These are phyloP conservation scores for Myopa testacea DNA, from an alignment of 2,888 invertebrate genomes.

Conservation along the genomic window DNA sequence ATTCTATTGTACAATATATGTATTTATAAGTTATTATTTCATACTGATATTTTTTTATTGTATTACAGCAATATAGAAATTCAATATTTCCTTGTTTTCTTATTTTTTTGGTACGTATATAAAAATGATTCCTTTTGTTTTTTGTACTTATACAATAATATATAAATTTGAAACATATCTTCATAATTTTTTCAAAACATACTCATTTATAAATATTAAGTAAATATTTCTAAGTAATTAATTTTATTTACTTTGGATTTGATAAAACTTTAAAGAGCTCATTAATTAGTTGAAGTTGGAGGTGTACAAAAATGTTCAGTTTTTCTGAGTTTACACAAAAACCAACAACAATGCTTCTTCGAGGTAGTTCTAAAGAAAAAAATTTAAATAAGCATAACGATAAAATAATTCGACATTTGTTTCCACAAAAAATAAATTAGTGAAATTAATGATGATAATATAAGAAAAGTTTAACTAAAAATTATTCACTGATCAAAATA, in stretches of 20 bases:
- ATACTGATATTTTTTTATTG: background rate
- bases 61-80: slow-evolving; percentile 17
- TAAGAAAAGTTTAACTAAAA: background rate
- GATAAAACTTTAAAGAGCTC: slow-evolving; percentile 1
- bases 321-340: background rate
- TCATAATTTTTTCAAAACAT: slow-evolving; percentile 10
- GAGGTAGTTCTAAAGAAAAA: slow-evolving; percentile 29
- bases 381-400: background rate
- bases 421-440: background rate
- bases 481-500: background rate
- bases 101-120: slow-evolving; percentile 7
- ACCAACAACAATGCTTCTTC: background rate
- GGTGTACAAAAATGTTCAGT: slow-evolving; percentile 14
- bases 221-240: background rate
- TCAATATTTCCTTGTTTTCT: slow-evolving; percentile 1
- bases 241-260: background rate
- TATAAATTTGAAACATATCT: slow-evolving; percentile 9
- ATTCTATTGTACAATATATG: background rate
- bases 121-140: slow-evolving; percentile 2
- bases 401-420: background rate
- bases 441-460: background rate
- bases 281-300: background rate
- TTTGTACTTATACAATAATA: background rate
- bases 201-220: background rate
- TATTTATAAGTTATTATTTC: slow-evolving; percentile 7